phyloP scores from a whole-genome alignment of 2,888 invertebrate species.

The Coelopa pilipes region DNA sequence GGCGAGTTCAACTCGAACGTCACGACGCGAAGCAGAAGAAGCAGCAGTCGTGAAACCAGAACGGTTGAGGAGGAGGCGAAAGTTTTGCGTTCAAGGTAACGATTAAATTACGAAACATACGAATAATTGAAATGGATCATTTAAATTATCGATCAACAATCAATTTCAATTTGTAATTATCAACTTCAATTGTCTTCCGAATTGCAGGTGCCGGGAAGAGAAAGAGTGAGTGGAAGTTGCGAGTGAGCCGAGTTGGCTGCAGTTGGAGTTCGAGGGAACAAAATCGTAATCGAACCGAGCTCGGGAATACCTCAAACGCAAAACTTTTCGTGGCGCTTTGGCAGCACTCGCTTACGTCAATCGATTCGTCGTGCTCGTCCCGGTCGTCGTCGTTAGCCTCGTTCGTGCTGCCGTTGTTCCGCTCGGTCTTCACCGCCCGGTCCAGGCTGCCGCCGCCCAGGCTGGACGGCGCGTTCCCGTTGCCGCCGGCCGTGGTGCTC shows the following conservation, averaged over 20 bases:
- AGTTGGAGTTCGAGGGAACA: neutral
- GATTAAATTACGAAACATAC: too few species aligned
- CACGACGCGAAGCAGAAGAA: too few species aligned
- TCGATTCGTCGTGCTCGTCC: conserved; percentile 64
- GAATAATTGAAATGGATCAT: too few species aligned
- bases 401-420: conserved; percentile 66
- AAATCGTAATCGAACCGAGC: neutral
- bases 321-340: conserved; percentile 47
- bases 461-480: conserved; percentile 50
- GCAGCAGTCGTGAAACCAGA: too few species aligned
- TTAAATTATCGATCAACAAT: too few species aligned
- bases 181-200: too few species aligned
- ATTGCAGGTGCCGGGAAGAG: too few species aligned
- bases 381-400: conserved; percentile 65
- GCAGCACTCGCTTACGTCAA: conserved; percentile 58
- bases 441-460: too few species aligned
- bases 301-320: conserved; percentile 47
- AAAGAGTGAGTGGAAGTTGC: neutral
- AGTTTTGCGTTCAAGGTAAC: too few species aligned
- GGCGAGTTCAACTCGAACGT: too few species aligned
- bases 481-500: conserved; percentile 64
- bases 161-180: too few species aligned
- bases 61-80: too few species aligned
- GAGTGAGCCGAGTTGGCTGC: neutral
- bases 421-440: conserved; percentile 63